Percentiles rank a stretch among this genome's conserved stretches.
These are phyloP conservation scores for Tuta absoluta DNA, from an alignment of 2,888 invertebrate genomes.

Conservation along the genomic window DNA sequence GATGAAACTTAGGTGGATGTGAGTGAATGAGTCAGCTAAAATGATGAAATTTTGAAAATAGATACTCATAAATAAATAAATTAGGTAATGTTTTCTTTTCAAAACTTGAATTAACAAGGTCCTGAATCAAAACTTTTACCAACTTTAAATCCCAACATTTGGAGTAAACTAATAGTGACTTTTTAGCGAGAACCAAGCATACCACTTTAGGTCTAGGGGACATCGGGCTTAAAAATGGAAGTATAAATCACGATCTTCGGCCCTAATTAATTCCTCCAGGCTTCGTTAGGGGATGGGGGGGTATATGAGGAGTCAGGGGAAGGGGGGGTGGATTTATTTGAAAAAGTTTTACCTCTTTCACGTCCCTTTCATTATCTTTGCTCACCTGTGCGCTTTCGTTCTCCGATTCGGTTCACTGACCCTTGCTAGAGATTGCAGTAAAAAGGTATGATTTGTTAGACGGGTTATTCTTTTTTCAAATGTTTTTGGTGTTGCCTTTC, in stretches of 20 bases:
- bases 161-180: not conserved
- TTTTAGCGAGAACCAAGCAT: constrained; percentile 39
- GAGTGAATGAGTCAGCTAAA: too few species aligned
- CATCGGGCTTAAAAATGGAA: constrained; percentile 78
- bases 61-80: too few species aligned
- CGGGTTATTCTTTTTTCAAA: not conserved
- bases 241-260: constrained; percentile 81
- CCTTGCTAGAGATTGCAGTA: constrained; percentile 13
- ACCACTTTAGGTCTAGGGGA: constrained; percentile 46
- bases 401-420: constrained; percentile 10
- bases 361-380: constrained; percentile 60
- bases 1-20: too few species aligned
- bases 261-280: constrained; percentile 78
- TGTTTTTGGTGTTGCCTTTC: not conserved
- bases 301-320: constrained; percentile 35
- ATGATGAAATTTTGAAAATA: too few species aligned
- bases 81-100: too few species aligned
- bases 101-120: not conserved
- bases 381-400: constrained; percentile 52
- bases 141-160: too few species aligned
- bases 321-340: constrained; percentile 64
- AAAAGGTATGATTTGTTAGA: constrained; percentile 8
- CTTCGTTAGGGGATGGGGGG: constrained; percentile 53
- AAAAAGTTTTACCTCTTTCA: constrained; percentile 66
- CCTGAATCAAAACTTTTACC: not conserved